phyloP scores from a whole-genome alignment of 2,797 vertebrate species.

The Ceyx erithaca region DNA sequence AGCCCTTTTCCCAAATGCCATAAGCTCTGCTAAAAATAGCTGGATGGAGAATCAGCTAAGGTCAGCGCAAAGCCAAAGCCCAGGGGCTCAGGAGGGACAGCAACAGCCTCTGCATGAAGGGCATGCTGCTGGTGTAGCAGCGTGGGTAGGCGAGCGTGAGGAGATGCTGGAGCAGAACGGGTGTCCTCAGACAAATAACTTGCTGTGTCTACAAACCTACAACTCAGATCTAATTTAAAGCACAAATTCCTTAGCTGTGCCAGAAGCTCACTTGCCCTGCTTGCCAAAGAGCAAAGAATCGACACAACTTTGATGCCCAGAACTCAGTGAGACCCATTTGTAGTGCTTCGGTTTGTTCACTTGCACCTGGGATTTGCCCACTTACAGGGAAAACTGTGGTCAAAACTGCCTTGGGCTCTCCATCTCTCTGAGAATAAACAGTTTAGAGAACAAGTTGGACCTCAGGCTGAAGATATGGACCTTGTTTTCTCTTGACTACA shows the following conservation, averaged over 20 bases:
- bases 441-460: background rate
- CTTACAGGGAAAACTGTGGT: background rate
- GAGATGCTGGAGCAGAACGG: background rate
- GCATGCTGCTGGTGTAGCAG: background rate
- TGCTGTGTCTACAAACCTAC: background rate
- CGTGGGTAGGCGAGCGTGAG: accelerated
- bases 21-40: conserved; percentile 24
- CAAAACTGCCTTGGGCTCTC: background rate
- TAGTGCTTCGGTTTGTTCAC: background rate
- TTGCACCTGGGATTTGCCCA: background rate
- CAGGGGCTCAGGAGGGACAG: background rate
- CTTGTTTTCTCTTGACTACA: background rate
- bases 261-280: background rate
- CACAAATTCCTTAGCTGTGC: background rate
- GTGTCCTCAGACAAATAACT: background rate
- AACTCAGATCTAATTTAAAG: background rate
- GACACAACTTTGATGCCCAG: background rate
- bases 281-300: background rate
- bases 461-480: accelerated
- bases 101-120: background rate
- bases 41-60: background rate
- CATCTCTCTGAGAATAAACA: background rate
- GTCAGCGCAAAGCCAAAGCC: background rate
- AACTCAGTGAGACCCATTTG: background rate
- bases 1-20: background rate